Conservation (phyloP, 2,797 vertebrate genomes). For the Somateria mollissima region DNA sequence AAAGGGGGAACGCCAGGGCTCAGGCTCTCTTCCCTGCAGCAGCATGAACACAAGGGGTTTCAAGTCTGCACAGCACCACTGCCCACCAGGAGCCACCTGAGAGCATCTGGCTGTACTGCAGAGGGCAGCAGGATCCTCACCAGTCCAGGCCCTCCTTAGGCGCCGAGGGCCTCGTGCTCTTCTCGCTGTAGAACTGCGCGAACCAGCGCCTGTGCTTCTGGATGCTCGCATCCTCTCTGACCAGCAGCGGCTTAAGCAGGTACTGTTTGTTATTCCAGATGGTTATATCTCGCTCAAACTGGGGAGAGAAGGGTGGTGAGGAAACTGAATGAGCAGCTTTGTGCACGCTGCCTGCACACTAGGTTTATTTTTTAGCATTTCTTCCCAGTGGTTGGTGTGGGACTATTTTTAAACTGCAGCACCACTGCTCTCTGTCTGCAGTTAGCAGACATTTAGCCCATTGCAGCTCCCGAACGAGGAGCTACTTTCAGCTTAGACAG, state of each 20-base stretch:
- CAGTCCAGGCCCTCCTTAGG: conserved; percentile 79
- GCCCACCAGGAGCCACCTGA: not conserved
- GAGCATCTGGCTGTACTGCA: not conserved
- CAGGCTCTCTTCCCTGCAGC: not conserved
- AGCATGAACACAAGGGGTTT: not conserved
- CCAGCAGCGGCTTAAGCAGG: conserved; percentile 82
- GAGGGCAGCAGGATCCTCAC: not conserved
- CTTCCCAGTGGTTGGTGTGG: not conserved
- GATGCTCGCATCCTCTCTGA: conserved; percentile 85
- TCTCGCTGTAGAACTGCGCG: conserved; percentile 87
- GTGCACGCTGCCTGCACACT: not conserved
- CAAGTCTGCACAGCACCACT: not conserved
- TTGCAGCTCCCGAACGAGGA: not conserved
- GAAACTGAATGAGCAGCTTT: not conserved
- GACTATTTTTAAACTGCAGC: not conserved
- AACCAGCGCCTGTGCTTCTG: conserved; percentile 87
- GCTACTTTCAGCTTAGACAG: not conserved
- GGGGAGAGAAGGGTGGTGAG: not conserved
- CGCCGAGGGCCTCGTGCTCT: conserved; percentile 74
- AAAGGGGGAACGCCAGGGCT: not conserved
- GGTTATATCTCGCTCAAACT: conserved; percentile 89
- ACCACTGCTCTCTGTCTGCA: not conserved
- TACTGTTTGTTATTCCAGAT: conserved; percentile 92
- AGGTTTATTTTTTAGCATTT: not conserved
- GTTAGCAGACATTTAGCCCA: not conserved